phyloP scores from a whole-genome alignment of 1,140 invertebrate genomes.

The Drosophila littoralis region DNA sequence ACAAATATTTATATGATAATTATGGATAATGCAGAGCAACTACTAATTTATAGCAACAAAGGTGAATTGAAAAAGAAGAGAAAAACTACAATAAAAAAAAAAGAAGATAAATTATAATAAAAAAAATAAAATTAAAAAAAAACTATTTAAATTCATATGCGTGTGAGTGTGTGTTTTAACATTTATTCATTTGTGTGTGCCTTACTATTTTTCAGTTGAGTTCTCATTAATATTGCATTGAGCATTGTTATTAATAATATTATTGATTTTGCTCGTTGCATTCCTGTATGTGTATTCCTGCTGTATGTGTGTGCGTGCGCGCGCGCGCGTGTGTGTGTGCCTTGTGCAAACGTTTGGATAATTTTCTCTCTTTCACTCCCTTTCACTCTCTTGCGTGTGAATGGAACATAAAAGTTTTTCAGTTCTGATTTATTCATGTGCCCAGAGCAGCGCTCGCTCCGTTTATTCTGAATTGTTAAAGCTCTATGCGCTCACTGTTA shows the following conservation, averaged over 20 bases:
- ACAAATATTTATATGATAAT: constrained; percentile 79
- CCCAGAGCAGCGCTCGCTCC: constrained; percentile 31
- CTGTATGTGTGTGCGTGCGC: constrained; percentile 23
- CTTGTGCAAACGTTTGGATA: constrained; percentile 77
- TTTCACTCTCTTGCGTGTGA: constrained; percentile 15
- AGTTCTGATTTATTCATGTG: constrained; percentile 75
- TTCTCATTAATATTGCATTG: constrained; percentile 81
- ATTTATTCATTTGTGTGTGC: constrained; percentile 62
- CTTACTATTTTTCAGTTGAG: constrained; percentile 72
- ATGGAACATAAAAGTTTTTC: constrained; percentile 31
- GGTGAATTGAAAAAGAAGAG: constrained; percentile 28
- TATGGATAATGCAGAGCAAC: constrained; percentile 75
- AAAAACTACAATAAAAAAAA: constrained; percentile 54
- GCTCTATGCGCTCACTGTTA: constrained; percentile 50
- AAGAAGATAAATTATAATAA: constrained; percentile 45
- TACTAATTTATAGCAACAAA: constrained; percentile 69
- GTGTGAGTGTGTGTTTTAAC: constrained; percentile 35
- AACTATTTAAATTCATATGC: constrained; percentile 61
- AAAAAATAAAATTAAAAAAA: constrained; percentile 36
- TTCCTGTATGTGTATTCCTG: constrained; percentile 55
- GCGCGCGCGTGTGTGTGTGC: constrained; percentile 36
- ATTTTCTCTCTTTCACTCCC: constrained; percentile 32
- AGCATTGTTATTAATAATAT: constrained; percentile 69
- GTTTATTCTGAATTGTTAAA: constrained; percentile 66
- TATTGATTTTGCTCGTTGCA: constrained; percentile 76